Evolutionary conservation across 2,888 invertebrate species (phyloP).

Genomic region (Tinea trinotella): DNA sequence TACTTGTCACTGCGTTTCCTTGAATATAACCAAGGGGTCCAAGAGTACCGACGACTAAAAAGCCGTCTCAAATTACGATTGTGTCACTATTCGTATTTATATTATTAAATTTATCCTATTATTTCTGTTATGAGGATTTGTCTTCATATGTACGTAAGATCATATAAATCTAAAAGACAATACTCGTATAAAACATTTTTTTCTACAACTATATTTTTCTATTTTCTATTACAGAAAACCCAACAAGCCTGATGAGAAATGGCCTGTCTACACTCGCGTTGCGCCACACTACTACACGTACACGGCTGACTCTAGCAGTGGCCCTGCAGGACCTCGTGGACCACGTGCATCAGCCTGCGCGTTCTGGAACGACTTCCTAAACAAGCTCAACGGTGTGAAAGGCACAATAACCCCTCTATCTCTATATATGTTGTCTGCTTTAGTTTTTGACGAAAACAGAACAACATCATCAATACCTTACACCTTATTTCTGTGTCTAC

Average conservation of each 20-base stretch:
- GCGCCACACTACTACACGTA: constrained; percentile 92
- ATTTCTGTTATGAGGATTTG: too few relatives aligned
- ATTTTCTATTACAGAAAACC: constrained; percentile 63
- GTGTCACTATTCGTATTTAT: too few relatives aligned
- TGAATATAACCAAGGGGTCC: too few relatives aligned
- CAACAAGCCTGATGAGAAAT: constrained; percentile 80
- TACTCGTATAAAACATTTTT: too few relatives aligned
- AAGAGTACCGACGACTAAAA: too few relatives aligned
- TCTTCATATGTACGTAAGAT: too few relatives aligned
- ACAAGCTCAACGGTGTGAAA: constrained; percentile 82
- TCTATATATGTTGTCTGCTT: constrained; percentile 15
- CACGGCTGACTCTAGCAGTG: constrained; percentile 83
- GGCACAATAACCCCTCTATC: constrained; percentile 20
- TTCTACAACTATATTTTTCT: too few relatives aligned
- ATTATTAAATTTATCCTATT: too few relatives aligned
- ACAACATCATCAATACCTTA: background rate
- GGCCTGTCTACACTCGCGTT: constrained; percentile 90
- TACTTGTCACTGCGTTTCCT: too few relatives aligned
- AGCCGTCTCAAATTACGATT: too few relatives aligned
- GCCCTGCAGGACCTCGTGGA: constrained; percentile 76
- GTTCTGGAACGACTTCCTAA: constrained; percentile 97
- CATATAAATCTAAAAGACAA: too few relatives aligned
- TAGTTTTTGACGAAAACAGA: constrained; percentile 6
- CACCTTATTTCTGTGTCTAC: too few relatives aligned
- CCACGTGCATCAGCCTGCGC: constrained; percentile 91